Percentiles rank a stretch among this genome's conserved stretches.
Evolutionary conservation across 2,113 vertebrate species (phyloP).

Genomic region (Malurus cyaneus): DNA sequence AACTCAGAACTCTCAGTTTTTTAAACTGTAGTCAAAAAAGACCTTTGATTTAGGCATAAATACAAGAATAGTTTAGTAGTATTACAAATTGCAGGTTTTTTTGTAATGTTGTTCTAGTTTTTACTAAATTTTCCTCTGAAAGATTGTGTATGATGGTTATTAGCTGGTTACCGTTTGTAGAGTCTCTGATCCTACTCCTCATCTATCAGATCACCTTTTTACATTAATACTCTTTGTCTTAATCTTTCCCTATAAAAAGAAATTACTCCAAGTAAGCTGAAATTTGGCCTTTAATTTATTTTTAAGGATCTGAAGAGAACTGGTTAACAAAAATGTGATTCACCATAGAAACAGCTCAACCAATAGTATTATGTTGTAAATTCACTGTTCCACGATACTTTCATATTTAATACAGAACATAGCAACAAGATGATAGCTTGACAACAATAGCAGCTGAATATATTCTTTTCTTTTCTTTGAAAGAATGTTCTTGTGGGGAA

Average conservation of each 20-base stretch:
- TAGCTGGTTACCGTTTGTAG: not conserved
- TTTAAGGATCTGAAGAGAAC: not conserved
- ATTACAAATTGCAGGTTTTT: not conserved
- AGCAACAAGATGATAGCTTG: constrained; percentile 37
- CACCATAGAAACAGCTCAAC: constrained; percentile 19
- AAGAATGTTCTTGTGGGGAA: not conserved
- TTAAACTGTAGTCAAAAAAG: not conserved
- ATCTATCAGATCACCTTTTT: not conserved
- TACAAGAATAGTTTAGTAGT: not conserved
- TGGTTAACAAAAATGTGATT: not conserved
- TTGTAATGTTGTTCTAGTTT: not conserved
- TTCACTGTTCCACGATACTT: constrained; percentile 13
- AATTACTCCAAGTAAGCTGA: not conserved
- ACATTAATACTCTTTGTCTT: not conserved
- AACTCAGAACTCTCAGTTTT: not conserved
- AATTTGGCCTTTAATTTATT: not conserved
- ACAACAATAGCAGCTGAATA: constrained; percentile 1
- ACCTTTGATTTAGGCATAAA: not conserved
- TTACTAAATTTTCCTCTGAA: not conserved
- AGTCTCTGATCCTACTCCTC: not conserved
- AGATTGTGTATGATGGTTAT: not conserved
- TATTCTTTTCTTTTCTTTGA: not conserved
- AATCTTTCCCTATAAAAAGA: not conserved
- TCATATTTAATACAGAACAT: not conserved
- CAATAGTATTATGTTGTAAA: not conserved